A percentile compares a stretch with the other conserved stretches of the same genome.
Evolutionary conservation across 2,113 vertebrate species (phyloP).

Genomic region (Elgaria multicarinata): DNA sequence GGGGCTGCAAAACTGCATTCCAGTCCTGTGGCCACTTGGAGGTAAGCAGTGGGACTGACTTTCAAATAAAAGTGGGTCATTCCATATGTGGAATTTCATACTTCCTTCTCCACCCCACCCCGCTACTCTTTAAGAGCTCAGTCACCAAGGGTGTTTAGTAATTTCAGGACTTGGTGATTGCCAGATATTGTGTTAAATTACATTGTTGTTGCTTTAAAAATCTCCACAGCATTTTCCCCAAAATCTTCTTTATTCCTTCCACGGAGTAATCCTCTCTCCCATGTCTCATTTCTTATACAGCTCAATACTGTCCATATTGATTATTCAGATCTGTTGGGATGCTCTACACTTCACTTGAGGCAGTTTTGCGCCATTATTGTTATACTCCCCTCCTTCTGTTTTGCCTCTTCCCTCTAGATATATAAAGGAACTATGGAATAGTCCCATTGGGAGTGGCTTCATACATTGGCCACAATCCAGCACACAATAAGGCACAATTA

Average conservation of each 20-base stretch:
- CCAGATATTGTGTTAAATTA: background rate
- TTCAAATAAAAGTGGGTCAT: background rate
- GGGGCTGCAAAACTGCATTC: background rate
- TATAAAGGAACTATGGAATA: background rate
- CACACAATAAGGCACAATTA: background rate
- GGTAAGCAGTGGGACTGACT: background rate
- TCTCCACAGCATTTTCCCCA: background rate
- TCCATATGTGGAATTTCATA: background rate
- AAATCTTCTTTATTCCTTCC: slow-evolving; percentile 45
- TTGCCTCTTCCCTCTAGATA: background rate
- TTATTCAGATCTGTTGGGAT: background rate
- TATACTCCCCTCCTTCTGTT: slow-evolving; percentile 51
- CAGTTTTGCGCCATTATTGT: background rate
- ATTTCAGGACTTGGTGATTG: background rate
- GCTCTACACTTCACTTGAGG: background rate
- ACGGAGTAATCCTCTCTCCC: background rate
- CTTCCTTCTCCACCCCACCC: background rate
- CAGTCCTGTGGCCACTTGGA: background rate
- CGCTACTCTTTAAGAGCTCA: background rate
- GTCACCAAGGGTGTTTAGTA: background rate
- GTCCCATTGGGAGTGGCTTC: background rate
- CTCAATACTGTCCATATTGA: background rate
- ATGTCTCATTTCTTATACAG: background rate
- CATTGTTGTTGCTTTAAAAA: background rate
- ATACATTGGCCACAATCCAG: background rate